Conservation (phyloP, 2,113 vertebrate genomes). For the Stegostoma tigrinum region DNA sequence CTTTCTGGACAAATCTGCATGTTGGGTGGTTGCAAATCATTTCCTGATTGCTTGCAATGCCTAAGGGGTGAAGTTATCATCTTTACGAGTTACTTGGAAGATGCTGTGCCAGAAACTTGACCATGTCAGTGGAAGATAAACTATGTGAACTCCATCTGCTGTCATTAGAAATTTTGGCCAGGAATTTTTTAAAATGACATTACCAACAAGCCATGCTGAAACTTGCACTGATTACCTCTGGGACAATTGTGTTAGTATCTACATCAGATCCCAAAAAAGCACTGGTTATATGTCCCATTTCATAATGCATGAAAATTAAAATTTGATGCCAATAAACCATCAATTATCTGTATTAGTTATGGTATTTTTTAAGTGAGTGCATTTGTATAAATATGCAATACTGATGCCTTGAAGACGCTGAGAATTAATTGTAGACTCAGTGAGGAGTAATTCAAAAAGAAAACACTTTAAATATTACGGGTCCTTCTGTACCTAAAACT, state of each 20-base stretch:
- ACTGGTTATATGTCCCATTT: neutral
- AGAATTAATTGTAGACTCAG: neutral
- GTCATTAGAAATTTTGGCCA: neutral
- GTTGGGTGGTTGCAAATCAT: neutral
- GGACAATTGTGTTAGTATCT: neutral
- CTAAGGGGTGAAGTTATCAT: neutral
- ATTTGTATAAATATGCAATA: neutral
- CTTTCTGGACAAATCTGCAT: neutral
- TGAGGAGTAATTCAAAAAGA: neutral
- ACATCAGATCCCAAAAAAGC: neutral
- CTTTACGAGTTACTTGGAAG: neutral
- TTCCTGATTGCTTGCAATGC: neutral
- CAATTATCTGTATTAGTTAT: neutral
- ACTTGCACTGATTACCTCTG: neutral
- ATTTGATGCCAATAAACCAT: neutral
- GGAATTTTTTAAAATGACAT: neutral
- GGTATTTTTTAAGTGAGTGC: neutral
- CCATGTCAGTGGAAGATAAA: neutral
- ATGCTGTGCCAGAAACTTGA: neutral
- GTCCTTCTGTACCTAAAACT: neutral
- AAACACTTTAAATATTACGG: neutral
- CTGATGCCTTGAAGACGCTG: neutral
- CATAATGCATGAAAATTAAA: neutral
- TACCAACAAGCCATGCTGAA: neutral
- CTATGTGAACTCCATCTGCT: neutral